A percentile compares a stretch with the other conserved stretches of the same genome.
These are phyloP conservation scores for Rhogogaster chlorosoma DNA, from an alignment of 2,888 invertebrate species.

Conservation along the genomic window DNA sequence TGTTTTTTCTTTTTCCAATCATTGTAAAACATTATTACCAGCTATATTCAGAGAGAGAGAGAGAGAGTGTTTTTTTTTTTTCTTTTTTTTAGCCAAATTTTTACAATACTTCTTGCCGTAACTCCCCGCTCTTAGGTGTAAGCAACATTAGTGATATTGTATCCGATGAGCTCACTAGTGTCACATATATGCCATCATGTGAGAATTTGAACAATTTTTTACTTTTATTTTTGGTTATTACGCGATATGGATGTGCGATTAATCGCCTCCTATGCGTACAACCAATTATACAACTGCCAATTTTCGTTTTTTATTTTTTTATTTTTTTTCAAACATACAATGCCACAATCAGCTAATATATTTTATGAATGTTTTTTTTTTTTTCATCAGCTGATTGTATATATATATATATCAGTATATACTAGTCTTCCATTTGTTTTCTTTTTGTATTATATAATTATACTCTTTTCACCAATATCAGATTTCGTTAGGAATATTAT, in stretches of 20 bases:
- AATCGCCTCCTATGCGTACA: background rate
- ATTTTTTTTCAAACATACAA: background rate
- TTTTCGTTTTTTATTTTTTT: background rate
- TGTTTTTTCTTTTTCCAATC: background rate
- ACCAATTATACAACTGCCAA: background rate
- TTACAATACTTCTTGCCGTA: slow-evolving; percentile 62
- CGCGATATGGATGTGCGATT: background rate
- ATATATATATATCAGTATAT: background rate
- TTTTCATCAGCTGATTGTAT: slow-evolving; percentile 30
- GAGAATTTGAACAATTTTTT: slow-evolving; percentile 18
- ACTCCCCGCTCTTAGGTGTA: slow-evolving; percentile 75
- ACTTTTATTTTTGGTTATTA: background rate
- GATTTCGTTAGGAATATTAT: slow-evolving; percentile 1
- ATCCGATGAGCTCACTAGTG: slow-evolving; percentile 43
- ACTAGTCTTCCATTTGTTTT: slow-evolving; percentile 44
- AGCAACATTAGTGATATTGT: slow-evolving; percentile 56
- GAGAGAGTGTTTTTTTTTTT: slow-evolving; percentile 56
- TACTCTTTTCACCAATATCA: background rate
- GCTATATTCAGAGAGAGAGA: background rate
- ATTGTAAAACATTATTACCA: background rate
- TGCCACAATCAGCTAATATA: background rate
- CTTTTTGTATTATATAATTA: slow-evolving; percentile 8
- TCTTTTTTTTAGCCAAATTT: slow-evolving; percentile 47
- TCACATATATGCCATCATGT: slow-evolving; percentile 19
- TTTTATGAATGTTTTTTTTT: background rate